phyloP scores from a whole-genome alignment of 2,888 invertebrate genomes.

The Euplexia lucipara region DNA sequence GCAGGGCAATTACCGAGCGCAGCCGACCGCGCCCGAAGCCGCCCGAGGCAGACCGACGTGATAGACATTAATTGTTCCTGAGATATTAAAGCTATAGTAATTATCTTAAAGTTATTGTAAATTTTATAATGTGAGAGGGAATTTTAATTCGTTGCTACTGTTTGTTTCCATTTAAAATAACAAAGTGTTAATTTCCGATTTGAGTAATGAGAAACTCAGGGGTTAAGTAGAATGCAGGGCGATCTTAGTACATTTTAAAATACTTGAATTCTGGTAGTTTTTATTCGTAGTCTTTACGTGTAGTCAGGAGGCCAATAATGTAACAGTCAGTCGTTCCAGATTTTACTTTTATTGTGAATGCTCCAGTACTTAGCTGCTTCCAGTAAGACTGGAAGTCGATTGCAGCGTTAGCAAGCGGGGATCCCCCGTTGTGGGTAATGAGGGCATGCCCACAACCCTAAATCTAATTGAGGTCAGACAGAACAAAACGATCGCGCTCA shows the following conservation, averaged over 20 bases:
- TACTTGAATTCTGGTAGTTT: too few species aligned
- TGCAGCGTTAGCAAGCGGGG: too few species aligned
- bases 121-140: slow-evolving; percentile 59
- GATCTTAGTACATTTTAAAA: neutral
- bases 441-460: too few species aligned
- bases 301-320: too few species aligned
- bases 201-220: slow-evolving; percentile 18
- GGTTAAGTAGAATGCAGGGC: neutral
- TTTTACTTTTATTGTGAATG: too few species aligned
- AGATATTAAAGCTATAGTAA: slow-evolving; percentile 75
- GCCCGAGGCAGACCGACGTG: slow-evolving; percentile 72
- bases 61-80: slow-evolving; percentile 84
- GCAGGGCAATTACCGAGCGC: slow-evolving; percentile 70
- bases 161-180: slow-evolving; percentile 46
- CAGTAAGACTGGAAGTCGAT: too few species aligned
- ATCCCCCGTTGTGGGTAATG: too few species aligned
- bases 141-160: slow-evolving; percentile 58
- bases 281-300: too few species aligned
- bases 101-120: slow-evolving; percentile 72
- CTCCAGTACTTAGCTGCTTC: too few species aligned
- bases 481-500: too few species aligned
- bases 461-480: too few species aligned
- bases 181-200: slow-evolving; percentile 38
- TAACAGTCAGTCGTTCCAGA: too few species aligned
- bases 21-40: slow-evolving; percentile 72